Evolutionary conservation across 2,797 vertebrate species (phyloP), one percentile per base, ranked within the genome.

Genomic region (Microcaecilia unicolor): DNA sequence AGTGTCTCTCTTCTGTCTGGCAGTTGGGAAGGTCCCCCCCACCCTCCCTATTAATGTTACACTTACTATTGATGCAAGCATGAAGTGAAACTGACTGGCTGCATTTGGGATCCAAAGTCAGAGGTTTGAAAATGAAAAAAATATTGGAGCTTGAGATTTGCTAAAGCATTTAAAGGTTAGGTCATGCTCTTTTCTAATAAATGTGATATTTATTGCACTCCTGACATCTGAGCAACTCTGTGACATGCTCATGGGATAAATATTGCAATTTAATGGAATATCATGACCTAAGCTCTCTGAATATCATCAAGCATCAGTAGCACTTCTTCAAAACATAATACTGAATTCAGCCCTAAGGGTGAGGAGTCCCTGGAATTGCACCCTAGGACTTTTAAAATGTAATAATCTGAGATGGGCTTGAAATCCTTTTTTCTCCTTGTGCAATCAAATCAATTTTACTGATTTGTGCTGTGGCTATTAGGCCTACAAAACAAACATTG

Each of bases 201-300:
- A 58, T 25, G 49, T 53, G 55, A 25, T 59, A 51, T 60, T 64
- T 63, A 64, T 54, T 58, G 58, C 61, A 64, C 58, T 54, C 56
- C 47, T 58, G 53, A 65, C 64, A 55, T 54, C 53, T 39, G 51
- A 61, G 51, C 25, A 14, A 51, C 62, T 46, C 52, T 53, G 54
- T 64, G 65, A 61, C 62, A 50, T 4, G 14, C 50, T 55, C 54
- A 45, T 34, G 37, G 58, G 60, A 59, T 58, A 70, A 61, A 53
- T 45, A 35, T 54, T 51, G 47, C 47, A 41, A 9, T 61, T 57
- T 58, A 67, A 51, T 40, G 50, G 64, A 51, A 48, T 32, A 25
- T 55, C 16, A 36, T 17, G 51, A 55, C 52, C 54, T 46, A 35
- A 28, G 44, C 33, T 28, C 45, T 30, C 47, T 63, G 33, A 58